Percentiles rank a stretch among this genome's conserved stretches.
phyloP scores from a whole-genome alignment of 2,888 invertebrate species.

The Plebejus argus region DNA sequence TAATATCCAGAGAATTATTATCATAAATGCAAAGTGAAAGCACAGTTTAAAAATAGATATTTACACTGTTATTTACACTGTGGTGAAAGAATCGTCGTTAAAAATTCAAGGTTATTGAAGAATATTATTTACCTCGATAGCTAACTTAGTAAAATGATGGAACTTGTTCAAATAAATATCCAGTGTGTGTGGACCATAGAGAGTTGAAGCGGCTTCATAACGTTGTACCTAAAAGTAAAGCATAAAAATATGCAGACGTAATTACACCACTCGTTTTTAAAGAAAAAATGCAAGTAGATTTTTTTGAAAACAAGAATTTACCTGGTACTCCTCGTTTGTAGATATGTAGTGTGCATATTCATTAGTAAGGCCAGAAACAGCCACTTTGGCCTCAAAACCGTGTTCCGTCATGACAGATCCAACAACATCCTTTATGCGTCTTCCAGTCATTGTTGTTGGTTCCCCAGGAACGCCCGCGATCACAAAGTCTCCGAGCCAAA shows the following conservation, averaged over 20 bases:
- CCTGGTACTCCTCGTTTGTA: slow-evolving; percentile 89
- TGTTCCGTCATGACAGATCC: slow-evolving; percentile 62
- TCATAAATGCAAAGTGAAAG: background rate
- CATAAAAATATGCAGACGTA: background rate
- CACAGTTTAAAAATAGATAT: no score
- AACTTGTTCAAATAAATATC: slow-evolving; percentile 88
- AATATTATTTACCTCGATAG: slow-evolving; percentile 64
- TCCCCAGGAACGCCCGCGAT: slow-evolving; percentile 91
- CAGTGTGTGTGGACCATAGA: slow-evolving; percentile 91
- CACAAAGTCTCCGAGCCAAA: slow-evolving; percentile 85
- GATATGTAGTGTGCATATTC: slow-evolving; percentile 91
- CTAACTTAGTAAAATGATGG: slow-evolving; percentile 79
- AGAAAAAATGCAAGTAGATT: background rate
- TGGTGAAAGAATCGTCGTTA: background rate
- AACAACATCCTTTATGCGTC: slow-evolving; percentile 80
- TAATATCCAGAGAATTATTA: background rate
- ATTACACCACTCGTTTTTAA: no score
- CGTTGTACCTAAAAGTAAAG: slow-evolving; percentile 85
- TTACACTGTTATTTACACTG: no score
- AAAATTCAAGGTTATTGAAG: background rate
- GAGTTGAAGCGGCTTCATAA: slow-evolving; percentile 93
- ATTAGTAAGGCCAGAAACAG: slow-evolving; percentile 89
- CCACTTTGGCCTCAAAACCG: slow-evolving; percentile 73
- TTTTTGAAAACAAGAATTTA: slow-evolving; percentile 64
- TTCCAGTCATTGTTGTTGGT: slow-evolving; percentile 93